Base-by-base conservation (phyloP, 2,888 invertebrate species). In the Lycophotia porphyrea region DNA sequence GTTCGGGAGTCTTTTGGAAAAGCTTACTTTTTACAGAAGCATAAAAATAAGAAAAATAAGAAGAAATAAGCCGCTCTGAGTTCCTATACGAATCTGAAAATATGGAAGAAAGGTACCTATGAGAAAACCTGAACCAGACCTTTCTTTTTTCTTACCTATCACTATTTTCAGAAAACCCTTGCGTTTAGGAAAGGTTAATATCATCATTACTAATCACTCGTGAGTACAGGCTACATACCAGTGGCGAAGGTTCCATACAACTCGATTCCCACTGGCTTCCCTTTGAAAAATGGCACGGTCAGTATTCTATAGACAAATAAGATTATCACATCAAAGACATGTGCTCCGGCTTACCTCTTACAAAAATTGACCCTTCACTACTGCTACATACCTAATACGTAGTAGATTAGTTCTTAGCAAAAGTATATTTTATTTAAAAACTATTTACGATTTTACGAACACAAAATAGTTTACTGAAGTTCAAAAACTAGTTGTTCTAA, bases 401-500 rank as follows among this genome's bases (percentile, higher is more conserved):
- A 52, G n/a, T 49, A n/a, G 24, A 11, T 42, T 3, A 15, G 15
- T 49, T 24, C 24, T 9, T n/a, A 49, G 9, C 11, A 49, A 49
- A 11, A 49, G n/a, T 4, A 47, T 24, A 24, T 49, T 44, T 44
- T 42, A 42, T 13, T 13, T 42, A 42, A 15, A 42, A 42, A 13
- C 39, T 39, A 39, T 47, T 47, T 24, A 47, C 47, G 1, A 47
- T 47, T 24, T 47, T 47, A 24, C 24, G 9, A 24, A 24, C 7
- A 9, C 5, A n/a, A 42, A 24, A 49, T 52, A 5, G 31, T 27
- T 39, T 27, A 55, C 8, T n/a, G 5, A 47, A 24, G 24, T n/a
- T 13, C 13, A 47, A 71, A 70, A 67, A 55, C 34, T 63, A 71
- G 60, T 73, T 67, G 21, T 36, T 52, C 61, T 63, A 80, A 76